Base-by-base conservation (phyloP, 2,113 vertebrate genomes). In the Chaetura pelagica region DNA sequence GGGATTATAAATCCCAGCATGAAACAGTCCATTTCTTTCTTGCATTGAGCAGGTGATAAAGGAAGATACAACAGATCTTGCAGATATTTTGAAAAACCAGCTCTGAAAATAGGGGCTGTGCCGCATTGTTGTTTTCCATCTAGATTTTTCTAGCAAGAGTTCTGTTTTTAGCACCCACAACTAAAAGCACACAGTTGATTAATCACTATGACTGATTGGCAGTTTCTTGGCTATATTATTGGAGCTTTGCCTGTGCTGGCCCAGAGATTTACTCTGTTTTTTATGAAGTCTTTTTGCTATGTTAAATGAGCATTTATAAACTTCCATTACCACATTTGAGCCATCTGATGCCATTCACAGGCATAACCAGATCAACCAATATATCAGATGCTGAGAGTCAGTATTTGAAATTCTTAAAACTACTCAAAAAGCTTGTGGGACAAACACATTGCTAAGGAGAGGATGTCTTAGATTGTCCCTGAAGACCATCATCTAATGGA, bases 1-100 rank as follows among this genome's bases (percentile, higher is more conserved):
- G 96, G 92, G 96, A 92, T 94, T 93, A 94, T 72, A 90, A 89
- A 93, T 87, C 93, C 68, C 83, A 84, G 83, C 90, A 79, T 55
- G 88, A 93, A 92, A 86, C 40, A 22, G 42, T 63, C 38, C 1
- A 15, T 75, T 78, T 90, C 54, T 71, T 84, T 80, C 82, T 77
- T 68, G 69, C 35, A 52, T 12, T 78, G 62, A 93, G 80, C 86
- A 87, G 76, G 86, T 91, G 89, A 93, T 88, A 72, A 94, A 91
- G 78, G 42, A 92, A 93, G 72, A 84, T 62, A 73, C 12, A 85
- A 78, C 5, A 5, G 58, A 85, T 55, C 49, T 75, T 88, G 64
- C 32, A 90, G 68, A 68, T 68, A 78, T 35, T 93, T 90, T 67
- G 19, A 84, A 95, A 77, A 13, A 40, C 7, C 11, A 73, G 42